Conservation (phyloP, 1,140 invertebrate genomes). For the Homarus americanus region DNA sequence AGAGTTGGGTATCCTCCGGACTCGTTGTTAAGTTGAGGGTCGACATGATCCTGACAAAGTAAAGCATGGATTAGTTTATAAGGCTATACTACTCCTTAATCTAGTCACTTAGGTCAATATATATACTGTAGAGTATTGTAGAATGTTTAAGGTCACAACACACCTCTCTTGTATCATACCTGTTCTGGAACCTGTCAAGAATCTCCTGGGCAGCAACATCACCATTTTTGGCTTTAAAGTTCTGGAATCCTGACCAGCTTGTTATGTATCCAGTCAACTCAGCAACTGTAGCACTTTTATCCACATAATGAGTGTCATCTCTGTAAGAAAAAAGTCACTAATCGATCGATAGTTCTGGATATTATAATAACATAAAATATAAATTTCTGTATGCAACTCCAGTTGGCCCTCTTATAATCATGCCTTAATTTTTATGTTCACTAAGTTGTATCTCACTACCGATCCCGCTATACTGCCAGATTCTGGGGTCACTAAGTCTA, state of each 20-base stretch:
- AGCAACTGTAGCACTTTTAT: slow-evolving; percentile 34
- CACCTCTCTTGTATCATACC: not conserved
- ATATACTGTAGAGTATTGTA: no score
- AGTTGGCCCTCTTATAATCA: no score
- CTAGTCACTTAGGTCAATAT: no score
- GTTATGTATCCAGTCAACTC: slow-evolving; percentile 52
- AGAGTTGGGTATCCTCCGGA: slow-evolving; percentile 33
- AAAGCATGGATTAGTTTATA: not conserved
- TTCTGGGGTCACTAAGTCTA: no score
- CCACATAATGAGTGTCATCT: slow-evolving; percentile 54
- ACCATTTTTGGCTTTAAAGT: slow-evolving; percentile 38
- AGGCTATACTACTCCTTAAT: not conserved
- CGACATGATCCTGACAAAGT: not conserved
- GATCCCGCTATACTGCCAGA: no score
- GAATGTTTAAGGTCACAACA: no score
- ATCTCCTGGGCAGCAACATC: slow-evolving; percentile 39
- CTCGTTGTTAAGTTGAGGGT: slow-evolving; percentile 3
- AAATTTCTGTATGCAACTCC: no score
- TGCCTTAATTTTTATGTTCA: no score
- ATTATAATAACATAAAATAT: no score
- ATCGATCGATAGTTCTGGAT: no score
- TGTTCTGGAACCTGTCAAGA: slow-evolving; percentile 55
- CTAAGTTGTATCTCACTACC: no score
- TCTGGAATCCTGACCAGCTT: slow-evolving; percentile 59
- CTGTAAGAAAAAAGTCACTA: not conserved